Percentiles rank a stretch among this genome's conserved stretches.
phyloP scores from a whole-genome alignment of 2,888 invertebrate genomes.

The Pyralis farinalis region DNA sequence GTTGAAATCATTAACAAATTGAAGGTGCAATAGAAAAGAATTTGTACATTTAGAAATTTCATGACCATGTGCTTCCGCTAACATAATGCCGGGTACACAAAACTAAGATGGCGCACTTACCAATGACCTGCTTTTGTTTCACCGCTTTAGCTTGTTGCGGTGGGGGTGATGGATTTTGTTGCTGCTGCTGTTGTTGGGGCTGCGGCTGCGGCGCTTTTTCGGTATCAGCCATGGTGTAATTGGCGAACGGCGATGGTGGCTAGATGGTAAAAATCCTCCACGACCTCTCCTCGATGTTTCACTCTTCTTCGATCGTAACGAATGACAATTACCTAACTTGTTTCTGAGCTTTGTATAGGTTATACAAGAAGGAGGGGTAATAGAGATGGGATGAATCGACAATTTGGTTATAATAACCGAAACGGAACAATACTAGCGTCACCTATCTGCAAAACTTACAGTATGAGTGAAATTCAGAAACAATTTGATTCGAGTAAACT shows the following conservation, averaged over 20 bases:
- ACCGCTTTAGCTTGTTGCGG: slow-evolving; percentile 83
- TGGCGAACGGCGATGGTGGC: slow-evolving; percentile 88
- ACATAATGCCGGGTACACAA: slow-evolving; percentile 56
- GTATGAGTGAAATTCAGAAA: no score
- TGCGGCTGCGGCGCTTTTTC: slow-evolving; percentile 90
- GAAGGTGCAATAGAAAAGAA: background rate
- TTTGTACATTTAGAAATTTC: slow-evolving; percentile 25
- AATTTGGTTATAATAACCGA: no score
- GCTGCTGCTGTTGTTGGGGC: slow-evolving; percentile 83
- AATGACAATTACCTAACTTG: slow-evolving; percentile 26
- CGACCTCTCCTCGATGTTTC: slow-evolving; percentile 87
- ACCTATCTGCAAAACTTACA: no score
- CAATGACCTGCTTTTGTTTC: slow-evolving; percentile 94
- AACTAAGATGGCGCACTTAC: slow-evolving; percentile 84
- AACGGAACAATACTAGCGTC: no score
- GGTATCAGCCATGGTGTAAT: slow-evolving; percentile 97
- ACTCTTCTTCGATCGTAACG: slow-evolving; percentile 81
- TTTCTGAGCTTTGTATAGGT: background rate
- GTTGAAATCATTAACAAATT: background rate
- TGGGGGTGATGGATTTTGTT: slow-evolving; percentile 82
- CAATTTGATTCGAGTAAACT: no score
- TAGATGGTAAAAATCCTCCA: slow-evolving; percentile 87
- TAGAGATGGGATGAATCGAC: no score
- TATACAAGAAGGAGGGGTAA: no score
- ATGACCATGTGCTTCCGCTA: slow-evolving; percentile 63